A percentile compares a stretch with the other conserved stretches of the same genome.
phyloP scores from a whole-genome alignment of 2,888 invertebrate species.

The Lepidocyrtinus sp. region DNA sequence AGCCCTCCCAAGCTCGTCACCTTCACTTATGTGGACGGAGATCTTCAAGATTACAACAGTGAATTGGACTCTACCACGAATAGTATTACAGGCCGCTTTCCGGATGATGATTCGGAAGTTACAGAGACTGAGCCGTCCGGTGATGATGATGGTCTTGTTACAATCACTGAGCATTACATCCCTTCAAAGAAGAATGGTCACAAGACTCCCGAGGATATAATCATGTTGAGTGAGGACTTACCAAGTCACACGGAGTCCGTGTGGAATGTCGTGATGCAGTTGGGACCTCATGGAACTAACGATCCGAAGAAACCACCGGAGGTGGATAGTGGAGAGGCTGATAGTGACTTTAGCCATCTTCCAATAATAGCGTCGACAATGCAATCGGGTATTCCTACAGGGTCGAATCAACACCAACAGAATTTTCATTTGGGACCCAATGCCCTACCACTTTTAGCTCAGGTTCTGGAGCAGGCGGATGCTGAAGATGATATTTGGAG shows the following conservation, averaged over 20 bases:
- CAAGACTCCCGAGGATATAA: not conserved
- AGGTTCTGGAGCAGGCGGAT: slow-evolving; percentile 37
- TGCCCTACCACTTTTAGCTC: slow-evolving; percentile 43
- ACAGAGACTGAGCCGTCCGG: slow-evolving; percentile 34
- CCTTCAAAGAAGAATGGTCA: not conserved
- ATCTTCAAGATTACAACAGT: slow-evolving; percentile 13
- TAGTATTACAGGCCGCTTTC: slow-evolving; percentile 45
- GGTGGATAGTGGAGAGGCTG: slow-evolving; percentile 40
- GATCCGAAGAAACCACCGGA: slow-evolving; percentile 46
- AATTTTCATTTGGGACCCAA: slow-evolving; percentile 23
- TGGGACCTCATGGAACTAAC: slow-evolving; percentile 50
- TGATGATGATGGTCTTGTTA: slow-evolving; percentile 27
- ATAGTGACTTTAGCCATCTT: slow-evolving; percentile 47
- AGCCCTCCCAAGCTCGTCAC: slow-evolving; percentile 67
- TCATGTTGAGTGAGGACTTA: slow-evolving; percentile 53
- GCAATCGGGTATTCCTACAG: slow-evolving; percentile 19
- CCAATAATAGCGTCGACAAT: slow-evolving; percentile 46
- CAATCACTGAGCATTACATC: slow-evolving; percentile 39
- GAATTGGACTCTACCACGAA: slow-evolving; percentile 32
- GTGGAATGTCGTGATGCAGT: slow-evolving; percentile 67
- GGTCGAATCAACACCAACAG: slow-evolving; percentile 2
- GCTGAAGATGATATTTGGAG: slow-evolving; percentile 43
- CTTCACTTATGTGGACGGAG: slow-evolving; percentile 66
- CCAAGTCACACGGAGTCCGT: slow-evolving; percentile 65
- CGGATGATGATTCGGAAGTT: slow-evolving; percentile 22